These are phyloP conservation scores for Leucopternis melanops DNA, from an alignment of 2,113 vertebrate species.

Conservation along the genomic window DNA sequence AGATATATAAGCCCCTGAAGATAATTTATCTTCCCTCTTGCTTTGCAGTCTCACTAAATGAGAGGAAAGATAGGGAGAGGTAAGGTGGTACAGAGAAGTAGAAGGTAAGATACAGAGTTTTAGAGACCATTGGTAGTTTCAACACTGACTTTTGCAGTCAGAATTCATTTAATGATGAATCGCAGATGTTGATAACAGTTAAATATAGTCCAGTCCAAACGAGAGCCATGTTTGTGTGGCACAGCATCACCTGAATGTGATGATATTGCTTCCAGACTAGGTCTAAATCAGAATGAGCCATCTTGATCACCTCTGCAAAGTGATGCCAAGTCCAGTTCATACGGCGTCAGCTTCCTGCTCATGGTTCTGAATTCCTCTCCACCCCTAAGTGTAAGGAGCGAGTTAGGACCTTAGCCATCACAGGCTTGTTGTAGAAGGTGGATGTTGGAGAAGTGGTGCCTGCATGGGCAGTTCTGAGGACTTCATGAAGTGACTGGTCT, in stretches of 20 bases:
- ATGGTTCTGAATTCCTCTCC: background rate
- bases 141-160: background rate
- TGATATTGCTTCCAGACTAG: background rate
- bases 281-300: background rate
- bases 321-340: background rate
- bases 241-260: background rate
- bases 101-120: background rate
- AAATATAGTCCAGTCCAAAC: background rate
- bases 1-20: background rate
- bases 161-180: background rate
- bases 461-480: background rate
- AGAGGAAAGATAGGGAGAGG: background rate
- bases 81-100: background rate
- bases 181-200: background rate
- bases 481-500: background rate
- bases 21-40: background rate
- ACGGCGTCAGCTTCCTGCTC: background rate
- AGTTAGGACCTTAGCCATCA: background rate
- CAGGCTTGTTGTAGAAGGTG: background rate
- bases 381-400: background rate
- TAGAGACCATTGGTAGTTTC: background rate
- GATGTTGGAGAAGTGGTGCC: background rate
- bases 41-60: background rate
- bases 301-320: background rate
- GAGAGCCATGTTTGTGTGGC: background rate